A percentile compares a stretch with the other conserved stretches of the same genome.
These are phyloP conservation scores for Misgurnus anguillicaudatus DNA, from an alignment of 2,113 vertebrate genomes.

Conservation along the genomic window DNA sequence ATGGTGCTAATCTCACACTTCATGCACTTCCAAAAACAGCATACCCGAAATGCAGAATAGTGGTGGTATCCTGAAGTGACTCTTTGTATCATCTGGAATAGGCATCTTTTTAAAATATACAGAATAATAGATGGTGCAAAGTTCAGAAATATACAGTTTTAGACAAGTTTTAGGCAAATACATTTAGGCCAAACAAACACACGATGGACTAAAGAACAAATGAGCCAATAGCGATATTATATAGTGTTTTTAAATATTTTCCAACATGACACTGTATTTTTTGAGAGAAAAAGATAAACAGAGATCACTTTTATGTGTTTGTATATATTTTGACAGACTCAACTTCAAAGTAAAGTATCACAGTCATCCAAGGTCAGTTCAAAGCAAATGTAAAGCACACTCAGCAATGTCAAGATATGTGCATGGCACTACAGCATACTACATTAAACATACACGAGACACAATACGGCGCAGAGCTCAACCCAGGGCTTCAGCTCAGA, in stretches of 20 bases:
- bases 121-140: conserved; percentile 19
- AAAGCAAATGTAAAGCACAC: conserved; percentile 50
- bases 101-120: conserved; percentile 15
- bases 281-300: neutral
- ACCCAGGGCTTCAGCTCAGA: neutral
- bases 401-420: conserved; percentile 42
- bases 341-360: conserved; percentile 43
- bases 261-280: neutral
- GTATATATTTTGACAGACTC: conserved; percentile 10
- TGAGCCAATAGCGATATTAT: neutral
- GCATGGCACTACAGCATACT: conserved; percentile 32
- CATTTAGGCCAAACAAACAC: neutral
- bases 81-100: neutral
- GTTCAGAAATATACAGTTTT: neutral
- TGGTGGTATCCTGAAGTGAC: neutral
- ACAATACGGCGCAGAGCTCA: neutral
- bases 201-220: neutral
- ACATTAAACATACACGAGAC: conserved; percentile 54
- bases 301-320: neutral
- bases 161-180: neutral
- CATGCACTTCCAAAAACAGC: conserved; percentile 7
- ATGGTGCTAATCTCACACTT: conserved; percentile 29
- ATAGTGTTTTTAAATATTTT: too few species aligned
- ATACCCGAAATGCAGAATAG: conserved; percentile 6
- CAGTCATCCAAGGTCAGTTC: conserved; percentile 55